Evolutionary conservation across 2,888 invertebrate genomes (phyloP), one percentile per base, ranked within the genome.

Genomic region (Agonopterix alstromeriana): DNA sequence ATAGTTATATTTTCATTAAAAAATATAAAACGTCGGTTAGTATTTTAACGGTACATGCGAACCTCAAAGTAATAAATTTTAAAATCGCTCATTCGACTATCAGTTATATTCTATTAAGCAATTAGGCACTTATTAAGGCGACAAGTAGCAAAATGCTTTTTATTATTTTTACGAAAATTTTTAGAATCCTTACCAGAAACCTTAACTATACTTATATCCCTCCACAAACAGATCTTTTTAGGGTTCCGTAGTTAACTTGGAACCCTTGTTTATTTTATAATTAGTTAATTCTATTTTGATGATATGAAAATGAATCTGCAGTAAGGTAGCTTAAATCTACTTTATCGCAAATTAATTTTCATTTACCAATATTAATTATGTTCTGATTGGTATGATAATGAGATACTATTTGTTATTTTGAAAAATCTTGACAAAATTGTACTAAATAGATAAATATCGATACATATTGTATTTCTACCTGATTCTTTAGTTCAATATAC

Each of bases 91-190:
- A 45, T 27, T 40, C 40, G 8, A 46, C n/a, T 46, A 40, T 38
- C 40, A 47, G 17, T 5, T 47, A 8, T 41, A 36, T 43, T 52
- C 35, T 44, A 48, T 47, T 48, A 53, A 55, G 56, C 57, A 49
- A 49, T 49, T 54, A 61, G 61, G 55, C 60, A 58, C 61, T 56
- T 54, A 48, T 46, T 48, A 57, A 63, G 57, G 60, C 60, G 59
- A 60, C 53, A 54, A 57, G 42, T 50, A 38, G 43, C n/a, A 38
- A 40, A 38, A n/a, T 38, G 10, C 36, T 12, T 46, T 40, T 27
- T 14, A 10, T 46, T 36, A 41, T 11, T 49, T 38, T 47, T 36
- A 35, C 41, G 41, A 48, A 48, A 45, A 45, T 48, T 9, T 45
- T 44, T 47, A 10, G 3, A 42, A 40, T 27, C 27, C 27, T 27